Percentiles rank a stretch among this genome's conserved stretches.
phyloP scores from a whole-genome alignment of 1,140 invertebrate genomes.

The Drosophila ambigua region DNA sequence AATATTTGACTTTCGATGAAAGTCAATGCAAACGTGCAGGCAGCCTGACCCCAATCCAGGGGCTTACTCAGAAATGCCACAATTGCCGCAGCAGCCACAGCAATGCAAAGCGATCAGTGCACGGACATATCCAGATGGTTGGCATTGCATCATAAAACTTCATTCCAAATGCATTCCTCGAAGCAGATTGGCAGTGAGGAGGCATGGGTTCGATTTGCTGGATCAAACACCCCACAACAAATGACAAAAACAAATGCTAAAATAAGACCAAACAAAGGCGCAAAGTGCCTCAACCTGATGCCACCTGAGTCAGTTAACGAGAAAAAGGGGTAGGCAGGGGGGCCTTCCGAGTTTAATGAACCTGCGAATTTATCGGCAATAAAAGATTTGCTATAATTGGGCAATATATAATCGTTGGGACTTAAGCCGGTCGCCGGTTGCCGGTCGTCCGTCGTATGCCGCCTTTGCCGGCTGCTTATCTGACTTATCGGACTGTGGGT shows the following conservation, averaged over 20 bases:
- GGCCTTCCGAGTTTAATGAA: conserved; percentile 64
- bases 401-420: conserved; percentile 66
- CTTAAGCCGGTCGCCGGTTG: conserved; percentile 10
- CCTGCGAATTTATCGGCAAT: conserved; percentile 76
- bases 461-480: conserved; percentile 27
- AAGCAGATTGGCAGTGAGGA: conserved; percentile 2
- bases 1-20: conserved; percentile 81
- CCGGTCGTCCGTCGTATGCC: background rate
- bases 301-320: conserved; percentile 43
- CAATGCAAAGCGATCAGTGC: conserved; percentile 17
- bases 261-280: conserved; percentile 15
- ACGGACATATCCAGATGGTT: conserved; percentile 55
- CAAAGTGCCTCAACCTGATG: conserved; percentile 21
- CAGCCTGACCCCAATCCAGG: conserved; percentile 64
- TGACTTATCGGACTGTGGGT: conserved; percentile 60
- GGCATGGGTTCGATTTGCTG: conserved; percentile 13
- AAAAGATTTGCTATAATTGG: conserved; percentile 74
- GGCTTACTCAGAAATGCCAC: conserved; percentile 49
- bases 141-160: conserved; percentile 57
- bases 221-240: conserved; percentile 40
- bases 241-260: conserved; percentile 28
- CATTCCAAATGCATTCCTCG: conserved; percentile 53
- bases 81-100: background rate
- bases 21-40: conserved; percentile 58
- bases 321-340: background rate